Evolutionary conservation across 2,113 vertebrate genomes (phyloP).

Genomic region (Sebastes fasciatus): DNA sequence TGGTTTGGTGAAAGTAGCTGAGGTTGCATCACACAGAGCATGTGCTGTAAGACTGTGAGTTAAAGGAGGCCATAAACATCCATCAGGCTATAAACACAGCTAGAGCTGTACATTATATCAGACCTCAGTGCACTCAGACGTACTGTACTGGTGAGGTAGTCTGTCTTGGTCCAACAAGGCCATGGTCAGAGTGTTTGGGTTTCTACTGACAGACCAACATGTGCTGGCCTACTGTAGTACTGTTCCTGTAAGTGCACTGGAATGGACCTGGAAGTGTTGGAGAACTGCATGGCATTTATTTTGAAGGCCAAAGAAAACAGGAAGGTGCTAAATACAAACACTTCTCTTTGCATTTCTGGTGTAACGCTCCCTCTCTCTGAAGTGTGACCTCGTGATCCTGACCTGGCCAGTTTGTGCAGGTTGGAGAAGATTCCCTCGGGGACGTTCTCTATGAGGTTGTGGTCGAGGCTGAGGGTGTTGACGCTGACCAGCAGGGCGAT

Average conservation of each 20-base stretch:
- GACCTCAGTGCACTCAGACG: neutral
- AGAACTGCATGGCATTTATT: neutral
- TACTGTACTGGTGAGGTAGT: no score
- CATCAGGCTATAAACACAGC: neutral
- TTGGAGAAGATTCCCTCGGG: constrained; percentile 89
- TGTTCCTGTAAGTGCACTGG: neutral
- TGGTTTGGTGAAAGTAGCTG: constrained; percentile 3
- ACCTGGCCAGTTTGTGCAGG: constrained; percentile 87
- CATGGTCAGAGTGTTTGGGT: no score
- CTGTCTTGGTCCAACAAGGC: neutral
- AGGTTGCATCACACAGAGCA: neutral
- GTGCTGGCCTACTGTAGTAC: no score
- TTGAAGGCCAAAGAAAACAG: neutral
- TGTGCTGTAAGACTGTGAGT: neutral
- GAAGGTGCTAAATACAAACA: neutral
- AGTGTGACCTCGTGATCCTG: neutral
- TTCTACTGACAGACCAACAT: no score
- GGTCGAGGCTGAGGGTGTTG: constrained; percentile 88
- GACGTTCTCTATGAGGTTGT: constrained; percentile 88
- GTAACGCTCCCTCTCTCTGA: no score
- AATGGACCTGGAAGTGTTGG: neutral
- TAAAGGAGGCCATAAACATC: neutral
- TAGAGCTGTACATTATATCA: neutral
- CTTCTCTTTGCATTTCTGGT: neutral
- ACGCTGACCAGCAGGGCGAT: constrained; percentile 84